Base-by-base conservation (phyloP, 2,888 invertebrate species). In the Rapana venosa region DNA sequence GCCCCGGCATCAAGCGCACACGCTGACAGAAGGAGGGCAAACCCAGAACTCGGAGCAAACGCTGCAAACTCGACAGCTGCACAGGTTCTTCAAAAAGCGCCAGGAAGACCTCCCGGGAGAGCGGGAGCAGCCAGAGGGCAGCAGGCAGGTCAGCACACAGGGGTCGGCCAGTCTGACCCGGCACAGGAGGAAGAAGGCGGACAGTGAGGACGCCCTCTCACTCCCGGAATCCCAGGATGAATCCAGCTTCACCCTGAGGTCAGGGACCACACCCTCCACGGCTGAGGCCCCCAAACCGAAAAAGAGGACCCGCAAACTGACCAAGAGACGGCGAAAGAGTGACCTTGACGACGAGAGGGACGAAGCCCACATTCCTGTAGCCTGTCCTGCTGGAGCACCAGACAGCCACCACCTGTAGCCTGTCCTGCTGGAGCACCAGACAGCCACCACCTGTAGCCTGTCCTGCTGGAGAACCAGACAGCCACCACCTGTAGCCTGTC, bases 261-360 rank as follows among this genome's bases (percentile, higher is more conserved):
- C 81, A 22, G 11, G 11, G 1, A 47, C 8, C 13, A 22, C 81
- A 26, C 30, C 20, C 26, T 30, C 36, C 20, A 22, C 47, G 47
- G 20, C 2, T 1, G 81, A 83, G 26, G 26, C 47, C 13, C 81
- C 81, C 22, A 36, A 47, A 30, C 81, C 81, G 26, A 83, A 83
- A 26, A 83, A 84, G 58, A 84, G 84, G 22, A 84, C 56, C 30
- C 84, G 84, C 30, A 56, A 30, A 58, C 84, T 84, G 56, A 56
- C 84, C 56, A 84, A 36, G 36, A 84, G 58, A 36, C 58, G 84
- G n/a, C 56, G 84, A 30, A 84, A 30, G 30, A 30, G 58, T 5
- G 84, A 56, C 56, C 26, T 22, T 2, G 84, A 84, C 13, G n/a
- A 11, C 36, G 84, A 84, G 58, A 84, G 15, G 30, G 56, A 84